Evolutionary conservation across 2,113 vertebrate genomes (phyloP).

Genomic region (Cyrtonyx montezumae): DNA sequence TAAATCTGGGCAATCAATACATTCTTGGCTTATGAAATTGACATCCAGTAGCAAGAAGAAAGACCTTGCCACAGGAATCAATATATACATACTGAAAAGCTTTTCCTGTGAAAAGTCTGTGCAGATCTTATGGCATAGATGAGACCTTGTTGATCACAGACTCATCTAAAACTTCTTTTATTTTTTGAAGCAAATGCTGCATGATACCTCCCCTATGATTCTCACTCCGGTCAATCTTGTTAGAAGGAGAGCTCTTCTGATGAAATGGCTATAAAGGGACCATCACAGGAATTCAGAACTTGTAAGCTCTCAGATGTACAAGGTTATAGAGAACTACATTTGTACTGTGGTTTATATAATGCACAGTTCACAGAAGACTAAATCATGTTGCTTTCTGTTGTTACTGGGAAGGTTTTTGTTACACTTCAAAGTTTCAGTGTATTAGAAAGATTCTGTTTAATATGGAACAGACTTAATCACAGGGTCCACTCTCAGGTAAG

Average conservation of each 20-base stretch:
- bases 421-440: not conserved
- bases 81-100: not conserved
- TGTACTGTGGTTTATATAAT: not conserved
- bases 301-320: not conserved
- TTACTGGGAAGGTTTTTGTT: not conserved
- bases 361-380: not conserved
- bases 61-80: not conserved
- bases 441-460: not conserved
- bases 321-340: not conserved
- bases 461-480: not conserved
- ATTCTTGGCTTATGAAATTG: slow-evolving; percentile 32
- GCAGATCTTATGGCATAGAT: not conserved
- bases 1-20: not conserved
- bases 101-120: slow-evolving; percentile 18
- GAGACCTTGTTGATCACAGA: not conserved
- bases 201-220: not conserved
- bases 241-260: not conserved
- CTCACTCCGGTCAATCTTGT: not conserved
- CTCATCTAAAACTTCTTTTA: not conserved
- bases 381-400: not conserved
- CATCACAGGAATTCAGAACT: not conserved
- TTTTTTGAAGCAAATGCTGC: not conserved
- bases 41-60: slow-evolving; percentile 7
- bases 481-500: not conserved
- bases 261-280: not conserved